phyloP scores from a whole-genome alignment of 2,797 vertebrate genomes.

The Alcedo quadribrachys region DNA sequence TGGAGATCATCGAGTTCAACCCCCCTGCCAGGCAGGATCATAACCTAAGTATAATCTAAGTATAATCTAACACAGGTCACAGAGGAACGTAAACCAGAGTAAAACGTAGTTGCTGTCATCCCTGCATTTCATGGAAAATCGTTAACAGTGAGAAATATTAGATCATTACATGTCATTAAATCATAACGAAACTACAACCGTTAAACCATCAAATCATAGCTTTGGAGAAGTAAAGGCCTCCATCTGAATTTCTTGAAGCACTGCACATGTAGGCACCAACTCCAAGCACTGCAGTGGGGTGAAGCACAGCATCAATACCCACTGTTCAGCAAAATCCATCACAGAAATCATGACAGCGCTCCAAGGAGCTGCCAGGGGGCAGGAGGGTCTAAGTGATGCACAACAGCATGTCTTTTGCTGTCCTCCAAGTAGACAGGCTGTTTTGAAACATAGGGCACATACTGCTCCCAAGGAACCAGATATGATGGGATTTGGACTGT shows the following conservation, averaged over 20 bases:
- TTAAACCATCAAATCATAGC: neutral
- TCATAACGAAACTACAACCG: neutral
- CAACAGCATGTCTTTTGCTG: neutral
- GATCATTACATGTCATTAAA: neutral
- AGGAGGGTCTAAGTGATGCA: neutral
- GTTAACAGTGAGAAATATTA: neutral
- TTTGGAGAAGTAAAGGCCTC: neutral
- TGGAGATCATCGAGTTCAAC: too few relatives aligned
- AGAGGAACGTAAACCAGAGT: neutral
- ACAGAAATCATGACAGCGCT: accelerated
- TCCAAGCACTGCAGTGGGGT: accelerated
- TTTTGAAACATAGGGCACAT: neutral
- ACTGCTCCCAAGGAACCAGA: neutral
- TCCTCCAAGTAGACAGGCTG: neutral
- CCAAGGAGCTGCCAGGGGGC: neutral
- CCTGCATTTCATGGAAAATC: neutral
- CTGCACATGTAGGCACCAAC: neutral
- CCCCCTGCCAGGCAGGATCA: too few relatives aligned
- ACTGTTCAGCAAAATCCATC: accelerated
- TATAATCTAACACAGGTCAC: too few relatives aligned
- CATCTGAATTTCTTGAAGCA: neutral
- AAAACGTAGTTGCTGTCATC: neutral
- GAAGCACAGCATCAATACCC: accelerated
- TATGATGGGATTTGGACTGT: accelerated
- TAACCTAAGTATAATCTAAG: too few relatives aligned